Evolutionary conservation across 2,888 invertebrate genomes (phyloP), one percentile per base, ranked within the genome.

Genomic region (Apamea epomidion): DNA sequence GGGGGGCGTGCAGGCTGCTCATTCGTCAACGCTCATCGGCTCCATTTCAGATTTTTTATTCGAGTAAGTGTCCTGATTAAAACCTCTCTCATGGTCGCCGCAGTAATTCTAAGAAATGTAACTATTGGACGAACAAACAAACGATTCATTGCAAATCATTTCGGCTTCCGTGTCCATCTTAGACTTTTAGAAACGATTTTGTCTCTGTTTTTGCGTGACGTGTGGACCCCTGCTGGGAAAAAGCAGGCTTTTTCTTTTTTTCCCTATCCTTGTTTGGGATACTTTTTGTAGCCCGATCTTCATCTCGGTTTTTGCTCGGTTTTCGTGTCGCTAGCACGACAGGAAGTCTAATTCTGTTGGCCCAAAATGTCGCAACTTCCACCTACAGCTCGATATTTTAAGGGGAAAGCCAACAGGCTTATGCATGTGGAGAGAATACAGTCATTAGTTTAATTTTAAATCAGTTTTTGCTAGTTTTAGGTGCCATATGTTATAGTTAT

Each of bases 141-240:
- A 65, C 81, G 69, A 85, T 85, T 85, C 85, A 87, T 85, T 85
- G 85, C 88, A 87, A 85, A 80, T 85, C 81, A 76, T 72, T 80
- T 87, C 7, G 42, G 60, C 42, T 79, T 87, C 73, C 80, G 75
- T 73, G 73, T 12, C 74, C 75, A 83, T 72, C 18, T 82, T 42
- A 8, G 83, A 67, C 25, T 71, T 77, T 67, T 54, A 83, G 60
- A 83, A 65, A 54, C 1, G 18, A n/a, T 37, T 21, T 62, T 74
- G 70, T 77, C 45, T n/a, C 18, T n/a, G 45, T 83, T 83, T 84
- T 83, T 87, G 32, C 37, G 29, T 16, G 69, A 37, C 2, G 48
- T 60, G 42, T 48, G 60, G 73, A 42, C 21, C 18, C 76, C 68
- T 72, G 68, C 76, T 60, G 81, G 0, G 83, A 14, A 51, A 14